phyloP scores from a whole-genome alignment of 2,113 vertebrate species.

The Dromiciops gliroides region DNA sequence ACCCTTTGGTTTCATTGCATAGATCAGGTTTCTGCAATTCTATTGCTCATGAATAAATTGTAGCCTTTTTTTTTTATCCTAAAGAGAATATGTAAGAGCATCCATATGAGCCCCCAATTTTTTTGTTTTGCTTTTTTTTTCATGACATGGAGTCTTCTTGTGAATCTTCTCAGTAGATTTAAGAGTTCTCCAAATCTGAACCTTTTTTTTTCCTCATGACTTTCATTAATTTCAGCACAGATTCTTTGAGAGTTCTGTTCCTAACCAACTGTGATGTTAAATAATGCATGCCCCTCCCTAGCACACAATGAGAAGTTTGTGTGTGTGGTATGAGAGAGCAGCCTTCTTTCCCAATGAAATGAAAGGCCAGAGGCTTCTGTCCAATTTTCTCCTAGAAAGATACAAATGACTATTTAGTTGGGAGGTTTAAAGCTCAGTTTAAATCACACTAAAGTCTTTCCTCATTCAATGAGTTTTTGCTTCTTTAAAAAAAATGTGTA shows the following conservation, averaged over 20 bases:
- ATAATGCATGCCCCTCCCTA: conserved; percentile 42
- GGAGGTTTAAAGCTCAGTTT: conserved; percentile 24
- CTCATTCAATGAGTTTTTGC: neutral
- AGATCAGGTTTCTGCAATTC: conserved; percentile 19
- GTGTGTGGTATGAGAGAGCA: conserved; percentile 22
- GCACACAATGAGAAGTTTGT: conserved; percentile 71
- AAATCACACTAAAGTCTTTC: neutral
- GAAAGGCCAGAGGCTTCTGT: conserved; percentile 7
- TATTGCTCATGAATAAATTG: conserved; percentile 32
- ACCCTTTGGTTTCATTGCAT: conserved; percentile 38
- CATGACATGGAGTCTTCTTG: neutral
- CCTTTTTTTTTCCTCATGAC: neutral
- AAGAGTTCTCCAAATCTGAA: neutral
- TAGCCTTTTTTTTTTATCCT: neutral
- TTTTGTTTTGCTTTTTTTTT: neutral
- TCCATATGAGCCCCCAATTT: neutral
- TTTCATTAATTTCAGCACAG: conserved; percentile 30
- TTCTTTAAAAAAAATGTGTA: neutral
- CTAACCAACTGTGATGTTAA: conserved; percentile 48
- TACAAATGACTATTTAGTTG: conserved; percentile 34
- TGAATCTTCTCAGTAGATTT: neutral
- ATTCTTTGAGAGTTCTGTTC: neutral
- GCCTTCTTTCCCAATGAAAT: conserved; percentile 18
- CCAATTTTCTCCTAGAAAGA: conserved; percentile 49
- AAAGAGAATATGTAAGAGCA: conserved; percentile 9